These are phyloP conservation scores for Crax fasciolata DNA, from an alignment of 2,797 vertebrate genomes.

Conservation along the genomic window DNA sequence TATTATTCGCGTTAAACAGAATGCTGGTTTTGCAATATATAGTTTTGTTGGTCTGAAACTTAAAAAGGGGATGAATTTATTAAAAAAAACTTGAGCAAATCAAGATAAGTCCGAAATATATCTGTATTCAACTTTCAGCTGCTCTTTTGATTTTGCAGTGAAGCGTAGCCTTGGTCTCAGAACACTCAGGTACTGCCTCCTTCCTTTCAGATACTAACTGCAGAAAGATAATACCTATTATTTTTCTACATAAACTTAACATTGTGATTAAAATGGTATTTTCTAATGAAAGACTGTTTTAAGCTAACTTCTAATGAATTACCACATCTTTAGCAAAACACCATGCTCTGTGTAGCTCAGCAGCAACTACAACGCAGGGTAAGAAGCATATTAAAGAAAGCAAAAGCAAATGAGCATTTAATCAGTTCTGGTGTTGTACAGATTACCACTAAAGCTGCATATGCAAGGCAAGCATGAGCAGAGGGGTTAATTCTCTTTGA, in stretches of 20 bases:
- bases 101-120: background rate
- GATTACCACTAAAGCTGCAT: conserved; percentile 17
- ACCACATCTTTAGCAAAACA: conserved; percentile 4
- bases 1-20: background rate
- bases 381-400: conserved; percentile 59
- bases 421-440: background rate
- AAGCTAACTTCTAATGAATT: conserved; percentile 50
- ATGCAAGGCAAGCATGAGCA: conserved; percentile 34
- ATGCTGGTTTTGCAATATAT: background rate
- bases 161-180: background rate
- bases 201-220: background rate
- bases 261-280: conserved; percentile 9
- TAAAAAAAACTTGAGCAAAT: conserved; percentile 37
- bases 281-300: conserved; percentile 1
- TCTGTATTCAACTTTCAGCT: background rate
- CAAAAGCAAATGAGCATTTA: conserved; percentile 43
- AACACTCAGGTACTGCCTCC: background rate
- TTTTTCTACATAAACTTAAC: background rate
- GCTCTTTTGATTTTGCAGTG: background rate
- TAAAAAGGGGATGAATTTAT: background rate
- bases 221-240: background rate
- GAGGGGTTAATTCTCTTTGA: conserved; percentile 83
- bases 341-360: conserved; percentile 42
- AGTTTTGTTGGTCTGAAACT: background rate
- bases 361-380: conserved; percentile 40